Base-by-base conservation (phyloP, 2,888 invertebrate genomes). In the Itoplectis maculator region DNA sequence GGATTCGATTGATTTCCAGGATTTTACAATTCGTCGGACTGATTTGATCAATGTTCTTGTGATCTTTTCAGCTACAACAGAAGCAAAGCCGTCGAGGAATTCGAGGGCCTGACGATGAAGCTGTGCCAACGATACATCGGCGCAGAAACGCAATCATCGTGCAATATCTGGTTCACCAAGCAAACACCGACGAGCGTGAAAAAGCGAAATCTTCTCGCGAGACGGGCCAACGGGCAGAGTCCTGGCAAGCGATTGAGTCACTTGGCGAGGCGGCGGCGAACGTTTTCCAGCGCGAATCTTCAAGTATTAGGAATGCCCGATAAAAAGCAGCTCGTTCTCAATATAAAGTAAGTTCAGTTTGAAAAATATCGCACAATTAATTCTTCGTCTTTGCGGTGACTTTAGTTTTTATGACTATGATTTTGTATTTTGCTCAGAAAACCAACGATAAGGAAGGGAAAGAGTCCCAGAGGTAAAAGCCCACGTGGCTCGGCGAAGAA, bases 211-310 rank as follows among this genome's bases (percentile, higher is more conserved):
- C 90, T 95, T 80, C 93, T 95, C 42, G 94, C 94, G 82, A 95
- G 95, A 94, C 93, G 93, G 79, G 89, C 89, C 82, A 90, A 93
- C 40, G 93, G 93, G 4, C 93, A 96, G 90, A 97, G 97, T 0
- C 97, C 97, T 0, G 97, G 97, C 0, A 95, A 96, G 81, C 94
- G 97, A 6, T 92, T 97, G 18, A 97, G 96, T 79, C 97, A 97
- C 89, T 93, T 97, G 88, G 97, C 97, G 0, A 95, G 95, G 75
- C 94, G 97, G 7, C 94, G 96, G 69, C 96, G 96, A 87, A 95
- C 96, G 0, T 97, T 97, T 92, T 96, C 96, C 75, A 96, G 95
- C 61, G 96, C 96, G 0, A 95, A 94, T 91, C 90, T 95, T 81
- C 94, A 95, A 87, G 93, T 88, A 56, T 74, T 91, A 74, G 88